Evolutionary conservation across 1,140 invertebrate genomes (phyloP), one percentile per base, ranked within the genome.

Genomic region (Spodoptera litura): DNA sequence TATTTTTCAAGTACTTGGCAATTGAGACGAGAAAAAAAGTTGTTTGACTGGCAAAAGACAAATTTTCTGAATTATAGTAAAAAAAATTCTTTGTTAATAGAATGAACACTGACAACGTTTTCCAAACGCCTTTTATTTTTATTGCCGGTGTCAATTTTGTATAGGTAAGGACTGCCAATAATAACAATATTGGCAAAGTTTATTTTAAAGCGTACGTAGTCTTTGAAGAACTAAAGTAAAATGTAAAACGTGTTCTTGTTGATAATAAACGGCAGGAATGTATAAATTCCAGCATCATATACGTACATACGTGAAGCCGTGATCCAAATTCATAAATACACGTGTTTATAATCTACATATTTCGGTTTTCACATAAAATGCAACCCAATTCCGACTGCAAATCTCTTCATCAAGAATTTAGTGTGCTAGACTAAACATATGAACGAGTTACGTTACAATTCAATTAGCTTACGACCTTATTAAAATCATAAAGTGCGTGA

Each of bases 241-340:
- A 25, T 20, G 0, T 20, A 10, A 49, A 64, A 64, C 38, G 61
- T 64, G 61, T 44, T 64, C 61, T 49, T 66, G 62, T 66, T 66
- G 62, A 66, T 66, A 66, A 66, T 66, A 25, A 66, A 66, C 15
- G 38, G n/a, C 5, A 66, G 72, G 55, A 71, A 66, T 70, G 66
- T 31, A 25, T 31, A 53, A 12, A 27, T 52, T n/a, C 13, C 49
- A 70, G 12, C 44, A 6, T 6, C 38, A 44, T 44, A 52, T 68
- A 68, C 27, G 27, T 31, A 31, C 31, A 31, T 31, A 3, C n/a
- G 4, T 52, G 20, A 70, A 70, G 62, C 49, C 66, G 49, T 70
- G 66, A 70, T 70, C 66, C n/a, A 70, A 52, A 70, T 70, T 70
- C 66, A 53, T 27, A 52, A 70, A 70, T 70, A 70, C 44, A 12